Percentiles rank a stretch among this genome's conserved stretches.
Evolutionary conservation across 2,888 invertebrate species (phyloP).

Genomic region (Polymixis lichenea): DNA sequence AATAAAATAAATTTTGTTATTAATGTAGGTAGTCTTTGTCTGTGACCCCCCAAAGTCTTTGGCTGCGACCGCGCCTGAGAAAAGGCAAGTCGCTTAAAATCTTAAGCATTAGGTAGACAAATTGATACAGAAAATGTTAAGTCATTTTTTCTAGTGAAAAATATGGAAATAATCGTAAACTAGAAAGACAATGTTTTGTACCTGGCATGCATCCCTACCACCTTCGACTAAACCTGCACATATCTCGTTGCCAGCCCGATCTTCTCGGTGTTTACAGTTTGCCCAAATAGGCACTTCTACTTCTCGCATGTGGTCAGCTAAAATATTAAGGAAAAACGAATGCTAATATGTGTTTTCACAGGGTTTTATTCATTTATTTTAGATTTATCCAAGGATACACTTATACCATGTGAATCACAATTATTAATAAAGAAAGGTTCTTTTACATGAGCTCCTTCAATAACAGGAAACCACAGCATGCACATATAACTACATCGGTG

Average conservation of each 20-base stretch:
- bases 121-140: slow-evolving; percentile 90
- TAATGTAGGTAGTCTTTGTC: too few relatives aligned
- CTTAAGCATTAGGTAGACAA: slow-evolving; percentile 92
- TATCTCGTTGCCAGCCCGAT: slow-evolving; percentile 92
- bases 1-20: too few relatives aligned
- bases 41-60: too few relatives aligned
- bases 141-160: slow-evolving; percentile 93
- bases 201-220: slow-evolving; percentile 95
- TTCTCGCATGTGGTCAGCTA: slow-evolving; percentile 95
- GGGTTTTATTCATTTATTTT: too few relatives aligned
- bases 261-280: slow-evolving; percentile 92
- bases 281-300: slow-evolving; percentile 94
- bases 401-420: too few relatives aligned
- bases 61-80: too few relatives aligned
- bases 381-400: too few relatives aligned
- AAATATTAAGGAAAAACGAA: slow-evolving; percentile 46
- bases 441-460: too few relatives aligned
- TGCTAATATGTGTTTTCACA: neutral
- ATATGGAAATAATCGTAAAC: slow-evolving; percentile 92
- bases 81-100: slow-evolving; percentile 77
- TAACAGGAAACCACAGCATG: too few relatives aligned
- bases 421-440: too few relatives aligned
- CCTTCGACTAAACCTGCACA: slow-evolving; percentile 94
- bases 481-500: too few relatives aligned
- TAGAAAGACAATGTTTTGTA: slow-evolving; percentile 56